Evolutionary conservation across 2,113 vertebrate genomes (phyloP).

Genomic region (Noturus placidus): DNA sequence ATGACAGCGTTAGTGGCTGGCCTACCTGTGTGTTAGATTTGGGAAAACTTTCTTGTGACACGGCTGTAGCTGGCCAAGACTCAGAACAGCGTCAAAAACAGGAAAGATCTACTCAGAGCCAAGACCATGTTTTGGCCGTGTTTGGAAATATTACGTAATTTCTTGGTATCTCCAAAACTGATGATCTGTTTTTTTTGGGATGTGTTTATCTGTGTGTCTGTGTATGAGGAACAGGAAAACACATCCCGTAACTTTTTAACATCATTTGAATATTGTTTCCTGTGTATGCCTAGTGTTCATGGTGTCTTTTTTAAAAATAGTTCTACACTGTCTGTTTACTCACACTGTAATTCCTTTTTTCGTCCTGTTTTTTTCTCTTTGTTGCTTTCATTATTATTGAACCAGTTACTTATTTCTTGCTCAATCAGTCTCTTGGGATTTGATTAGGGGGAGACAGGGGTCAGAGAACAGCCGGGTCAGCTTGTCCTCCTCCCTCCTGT

Average conservation of each 20-base stretch:
- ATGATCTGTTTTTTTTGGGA: conserved; percentile 9
- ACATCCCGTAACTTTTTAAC: background rate
- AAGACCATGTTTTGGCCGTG: background rate
- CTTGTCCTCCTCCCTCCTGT: background rate
- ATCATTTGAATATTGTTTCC: background rate
- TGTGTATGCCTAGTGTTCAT: background rate
- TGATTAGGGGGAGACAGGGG: background rate
- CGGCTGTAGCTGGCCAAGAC: background rate
- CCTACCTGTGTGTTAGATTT: background rate
- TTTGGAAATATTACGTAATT: background rate
- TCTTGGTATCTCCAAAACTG: conserved; percentile 27
- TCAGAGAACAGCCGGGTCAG: background rate
- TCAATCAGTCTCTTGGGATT: background rate
- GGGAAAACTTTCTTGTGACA: conserved; percentile 14
- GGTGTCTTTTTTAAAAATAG: background rate
- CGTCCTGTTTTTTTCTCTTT: background rate
- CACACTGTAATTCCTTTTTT: background rate
- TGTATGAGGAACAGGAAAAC: background rate
- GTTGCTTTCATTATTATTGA: background rate
- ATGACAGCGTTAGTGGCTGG: background rate
- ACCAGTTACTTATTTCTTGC: background rate
- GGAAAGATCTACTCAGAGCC: conserved; percentile 22
- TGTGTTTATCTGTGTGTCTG: background rate
- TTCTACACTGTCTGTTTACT: background rate
- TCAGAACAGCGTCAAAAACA: conserved; percentile 26